Evolutionary conservation across 2,797 vertebrate genomes (phyloP).

Genomic region (Oreochromis mossambicus): DNA sequence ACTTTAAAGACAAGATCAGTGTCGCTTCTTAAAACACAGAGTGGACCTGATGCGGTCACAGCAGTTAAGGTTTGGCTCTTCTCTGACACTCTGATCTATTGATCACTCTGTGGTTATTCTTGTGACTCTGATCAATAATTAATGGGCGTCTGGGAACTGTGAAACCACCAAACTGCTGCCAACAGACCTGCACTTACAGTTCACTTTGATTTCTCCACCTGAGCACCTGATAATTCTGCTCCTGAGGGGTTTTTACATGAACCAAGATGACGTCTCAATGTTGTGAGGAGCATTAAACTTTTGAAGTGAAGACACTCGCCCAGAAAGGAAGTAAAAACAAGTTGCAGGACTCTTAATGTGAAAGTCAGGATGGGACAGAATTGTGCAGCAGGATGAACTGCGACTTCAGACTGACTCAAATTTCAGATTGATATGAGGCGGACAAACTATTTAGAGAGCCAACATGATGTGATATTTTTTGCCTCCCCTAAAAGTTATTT

Average conservation of each 20-base stretch:
- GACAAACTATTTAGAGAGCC: neutral
- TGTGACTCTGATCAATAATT: slow-evolving; percentile 30
- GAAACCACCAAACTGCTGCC: neutral
- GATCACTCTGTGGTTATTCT: slow-evolving; percentile 37
- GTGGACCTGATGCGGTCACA: neutral
- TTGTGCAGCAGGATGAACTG: neutral
- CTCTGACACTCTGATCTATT: slow-evolving; percentile 10
- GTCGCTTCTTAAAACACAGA: neutral
- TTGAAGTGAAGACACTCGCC: rapidly evolving
- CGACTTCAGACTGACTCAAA: neutral
- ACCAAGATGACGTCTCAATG: neutral
- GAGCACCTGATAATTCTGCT: rapidly evolving
- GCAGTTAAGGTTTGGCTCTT: neutral
- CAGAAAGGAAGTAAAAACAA: neutral
- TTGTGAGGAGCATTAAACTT: neutral
- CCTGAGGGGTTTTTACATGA: neutral
- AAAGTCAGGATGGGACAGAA: neutral
- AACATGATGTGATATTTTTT: neutral
- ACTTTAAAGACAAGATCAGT: neutral
- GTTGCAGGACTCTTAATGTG: neutral
- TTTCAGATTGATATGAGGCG: neutral
- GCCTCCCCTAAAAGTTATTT: neutral
- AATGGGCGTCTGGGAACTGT: neutral
- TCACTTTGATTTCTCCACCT: neutral
- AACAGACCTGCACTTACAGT: neutral